Conservation (phyloP, 1,140 invertebrate genomes). For the Solenopsis invicta region DNA sequence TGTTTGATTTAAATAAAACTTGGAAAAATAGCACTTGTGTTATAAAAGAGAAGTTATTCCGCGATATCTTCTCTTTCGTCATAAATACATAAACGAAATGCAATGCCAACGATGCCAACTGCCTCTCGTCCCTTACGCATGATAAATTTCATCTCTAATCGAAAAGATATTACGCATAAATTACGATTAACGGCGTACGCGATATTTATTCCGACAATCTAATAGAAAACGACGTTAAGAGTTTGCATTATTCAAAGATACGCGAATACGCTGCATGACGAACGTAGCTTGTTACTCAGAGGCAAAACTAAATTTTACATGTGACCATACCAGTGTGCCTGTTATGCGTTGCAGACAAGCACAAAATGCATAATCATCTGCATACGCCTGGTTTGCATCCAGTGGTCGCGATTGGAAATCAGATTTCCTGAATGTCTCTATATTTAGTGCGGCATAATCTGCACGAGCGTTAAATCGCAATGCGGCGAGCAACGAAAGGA, state of each 20-base stretch:
- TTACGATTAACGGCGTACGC: background rate
- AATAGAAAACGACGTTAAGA: constrained; percentile 25
- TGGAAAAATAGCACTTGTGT: too few species aligned
- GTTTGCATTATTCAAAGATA: constrained; percentile 21
- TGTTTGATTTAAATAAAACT: too few species aligned
- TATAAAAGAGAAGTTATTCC: too few species aligned
- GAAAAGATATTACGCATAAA: background rate
- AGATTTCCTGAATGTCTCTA: constrained; percentile 38
- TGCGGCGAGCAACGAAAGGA: background rate
- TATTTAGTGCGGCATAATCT: constrained; percentile 39
- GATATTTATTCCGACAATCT: background rate
- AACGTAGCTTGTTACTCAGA: constrained; percentile 1
- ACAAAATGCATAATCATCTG: constrained; percentile 25
- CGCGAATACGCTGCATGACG: background rate
- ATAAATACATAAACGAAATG: too few species aligned
- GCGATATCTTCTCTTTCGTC: too few species aligned
- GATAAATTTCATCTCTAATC: background rate
- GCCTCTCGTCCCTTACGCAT: background rate
- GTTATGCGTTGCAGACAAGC: background rate
- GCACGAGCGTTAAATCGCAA: background rate
- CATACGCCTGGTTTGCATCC: background rate
- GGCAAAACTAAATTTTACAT: background rate
- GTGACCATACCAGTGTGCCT: background rate
- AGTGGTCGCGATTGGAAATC: constrained; percentile 29
- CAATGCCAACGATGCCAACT: too few species aligned